These are phyloP conservation scores for Thamnophis elegans DNA, from an alignment of 2,797 vertebrate genomes.

Conservation along the genomic window DNA sequence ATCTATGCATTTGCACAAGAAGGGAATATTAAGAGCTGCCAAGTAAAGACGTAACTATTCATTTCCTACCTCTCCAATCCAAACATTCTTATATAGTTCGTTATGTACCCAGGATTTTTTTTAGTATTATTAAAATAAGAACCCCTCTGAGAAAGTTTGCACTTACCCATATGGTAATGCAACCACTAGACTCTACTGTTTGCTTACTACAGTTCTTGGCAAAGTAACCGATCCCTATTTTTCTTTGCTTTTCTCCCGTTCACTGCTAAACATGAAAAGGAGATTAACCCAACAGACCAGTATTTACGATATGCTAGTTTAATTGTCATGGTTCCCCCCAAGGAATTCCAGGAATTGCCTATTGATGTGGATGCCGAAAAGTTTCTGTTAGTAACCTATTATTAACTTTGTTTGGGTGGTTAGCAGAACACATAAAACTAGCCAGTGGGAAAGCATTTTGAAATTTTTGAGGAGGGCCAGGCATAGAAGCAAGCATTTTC, in stretches of 20 bases:
- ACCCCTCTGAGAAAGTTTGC: constrained; percentile 1
- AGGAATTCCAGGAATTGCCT: background rate
- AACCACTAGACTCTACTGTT: background rate
- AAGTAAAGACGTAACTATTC: constrained; percentile 9
- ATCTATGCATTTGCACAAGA: constrained; percentile 17
- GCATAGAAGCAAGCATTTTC: background rate
- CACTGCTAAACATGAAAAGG: background rate
- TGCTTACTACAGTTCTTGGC: background rate
- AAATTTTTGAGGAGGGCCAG: background rate
- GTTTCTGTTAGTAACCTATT: background rate
- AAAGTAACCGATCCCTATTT: background rate
- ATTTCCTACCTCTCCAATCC: constrained; percentile 15
- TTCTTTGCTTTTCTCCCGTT: background rate
- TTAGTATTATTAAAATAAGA: constrained; percentile 2
- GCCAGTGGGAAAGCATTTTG: background rate
- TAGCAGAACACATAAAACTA: background rate
- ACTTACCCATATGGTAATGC: background rate
- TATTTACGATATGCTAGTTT: background rate
- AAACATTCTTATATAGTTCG: background rate
- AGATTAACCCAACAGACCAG: background rate
- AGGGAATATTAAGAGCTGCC: background rate
- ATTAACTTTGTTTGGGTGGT: background rate
- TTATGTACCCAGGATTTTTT: constrained; percentile 8
- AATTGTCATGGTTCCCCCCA: background rate
- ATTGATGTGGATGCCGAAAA: background rate